Conservation (phyloP, 2,113 vertebrate genomes). For the Muscicapa adusta region DNA sequence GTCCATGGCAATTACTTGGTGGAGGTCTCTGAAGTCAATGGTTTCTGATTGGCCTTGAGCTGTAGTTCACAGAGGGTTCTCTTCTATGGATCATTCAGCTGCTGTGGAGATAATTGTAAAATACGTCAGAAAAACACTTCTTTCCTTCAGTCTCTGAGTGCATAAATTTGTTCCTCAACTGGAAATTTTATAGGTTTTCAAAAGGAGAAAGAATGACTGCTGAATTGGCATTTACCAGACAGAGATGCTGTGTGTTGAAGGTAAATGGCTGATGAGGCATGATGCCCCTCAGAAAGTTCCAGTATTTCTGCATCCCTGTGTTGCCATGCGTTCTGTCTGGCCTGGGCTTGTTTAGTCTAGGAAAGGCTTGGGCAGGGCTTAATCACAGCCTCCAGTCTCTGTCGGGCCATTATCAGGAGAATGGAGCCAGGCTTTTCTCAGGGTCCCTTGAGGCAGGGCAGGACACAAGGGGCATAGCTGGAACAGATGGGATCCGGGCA, state of each 20-base stretch:
- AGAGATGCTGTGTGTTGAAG: neutral
- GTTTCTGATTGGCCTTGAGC: neutral
- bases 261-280: neutral
- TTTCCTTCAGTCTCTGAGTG: neutral
- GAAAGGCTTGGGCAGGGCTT: neutral
- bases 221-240: neutral
- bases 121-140: neutral
- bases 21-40: neutral
- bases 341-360: neutral
- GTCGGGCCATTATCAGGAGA: neutral
- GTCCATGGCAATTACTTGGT: neutral
- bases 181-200: neutral
- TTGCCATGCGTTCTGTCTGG: neutral
- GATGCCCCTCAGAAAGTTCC: neutral
- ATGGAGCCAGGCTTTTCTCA: neutral
- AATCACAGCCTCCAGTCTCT: neutral
- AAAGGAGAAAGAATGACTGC: rapidly evolving
- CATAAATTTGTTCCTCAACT: neutral
- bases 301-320: neutral
- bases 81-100: neutral
- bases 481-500: neutral
- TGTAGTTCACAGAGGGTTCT: neutral
- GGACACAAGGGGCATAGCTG: rapidly evolving
- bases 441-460: neutral
- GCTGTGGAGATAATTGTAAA: neutral